Base-by-base conservation (phyloP, 2,888 invertebrate genomes). In the Oscheius sp. region DNA sequence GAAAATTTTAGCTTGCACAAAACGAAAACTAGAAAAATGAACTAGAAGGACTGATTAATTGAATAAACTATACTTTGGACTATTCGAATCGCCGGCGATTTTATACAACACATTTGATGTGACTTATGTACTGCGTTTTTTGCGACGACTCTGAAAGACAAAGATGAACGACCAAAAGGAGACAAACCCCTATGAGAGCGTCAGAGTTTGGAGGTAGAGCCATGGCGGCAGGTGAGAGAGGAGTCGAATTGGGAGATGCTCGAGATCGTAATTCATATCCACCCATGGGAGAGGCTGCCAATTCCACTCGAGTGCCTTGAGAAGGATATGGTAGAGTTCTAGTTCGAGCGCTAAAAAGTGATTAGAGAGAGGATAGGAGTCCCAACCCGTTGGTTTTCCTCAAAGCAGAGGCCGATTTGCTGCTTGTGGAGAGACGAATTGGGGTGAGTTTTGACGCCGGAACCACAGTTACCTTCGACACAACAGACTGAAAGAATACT, bases 311-410 rank as follows among this genome's bases (percentile, higher is more conserved):
- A 20, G 76, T 72, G 10, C 78, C 78, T 6, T 53, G 61, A 3
- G 77, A 70, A 1, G 80, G 80, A 58, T 79, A 79, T 5, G 80
- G 79, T 23, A 77, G 71, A 6, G 72, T 72, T 33, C 78, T 67
- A n/a, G 50, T 70, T 17, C 65, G 70, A 50, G 27, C 57, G 15
- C 34, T 52, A 8, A 52, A 34, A 25, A 64, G 25, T n/a, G 3
- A n/a, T 58, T 17, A 15, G 15, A 5, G 8, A 48, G 20, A 20
- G 20, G 3, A 33, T n/a, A 20, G n/a, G n/a, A n/a, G n/a, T 20
- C 34, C 17, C 10, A 31, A 58, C 63, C 71, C 64, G 10, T 55
- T 15, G 2, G 31, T 27, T 50, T 64, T 64, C 20, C 52, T 31
- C 10, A 64, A 23, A 23, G 52, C 68, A 12, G 74, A 71, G 6